Evolutionary conservation across 2,888 invertebrate genomes (phyloP).

Genomic region (Serripes groenlandicus): DNA sequence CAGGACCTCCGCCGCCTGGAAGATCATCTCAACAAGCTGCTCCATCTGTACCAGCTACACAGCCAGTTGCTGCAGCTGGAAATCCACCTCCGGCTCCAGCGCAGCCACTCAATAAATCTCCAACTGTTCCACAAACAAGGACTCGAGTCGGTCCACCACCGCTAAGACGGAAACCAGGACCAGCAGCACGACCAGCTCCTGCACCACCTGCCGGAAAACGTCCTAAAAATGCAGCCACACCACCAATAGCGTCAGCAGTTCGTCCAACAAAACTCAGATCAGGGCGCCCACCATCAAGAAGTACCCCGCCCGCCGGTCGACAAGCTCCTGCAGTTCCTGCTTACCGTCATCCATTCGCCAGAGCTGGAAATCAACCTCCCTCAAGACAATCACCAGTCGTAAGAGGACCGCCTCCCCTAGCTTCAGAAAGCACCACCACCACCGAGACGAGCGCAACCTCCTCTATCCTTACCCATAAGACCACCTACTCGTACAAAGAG

Average conservation of each 20-base stretch:
- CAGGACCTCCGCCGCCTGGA: not conserved
- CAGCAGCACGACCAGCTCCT: not conserved
- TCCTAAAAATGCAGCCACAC: not conserved
- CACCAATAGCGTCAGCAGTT: not conserved
- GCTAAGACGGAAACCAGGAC: not conserved
- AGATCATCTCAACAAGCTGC: not conserved
- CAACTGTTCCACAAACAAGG: slow-evolving; percentile 6
- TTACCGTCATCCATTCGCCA: not conserved
- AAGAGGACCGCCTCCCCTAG: no score
- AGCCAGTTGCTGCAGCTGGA: not conserved
- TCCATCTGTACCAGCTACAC: not conserved
- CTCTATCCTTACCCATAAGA: not conserved
- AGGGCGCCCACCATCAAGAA: not conserved
- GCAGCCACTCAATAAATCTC: no score
- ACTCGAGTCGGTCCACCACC: slow-evolving; percentile 6
- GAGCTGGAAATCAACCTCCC: no score
- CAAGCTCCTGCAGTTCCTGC: not conserved
- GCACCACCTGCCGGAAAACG: not conserved
- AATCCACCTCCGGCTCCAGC: not conserved
- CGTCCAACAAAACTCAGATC: slow-evolving; percentile 10
- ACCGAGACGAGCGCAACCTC: not conserved
- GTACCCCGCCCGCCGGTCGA: not conserved
- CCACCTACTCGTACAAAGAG: slow-evolving; percentile 43
- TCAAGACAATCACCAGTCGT: not conserved
- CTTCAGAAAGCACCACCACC: slow-evolving; percentile 23